phyloP scores from a whole-genome alignment of 1,140 invertebrate species.

The Neodiprion fabricii region DNA sequence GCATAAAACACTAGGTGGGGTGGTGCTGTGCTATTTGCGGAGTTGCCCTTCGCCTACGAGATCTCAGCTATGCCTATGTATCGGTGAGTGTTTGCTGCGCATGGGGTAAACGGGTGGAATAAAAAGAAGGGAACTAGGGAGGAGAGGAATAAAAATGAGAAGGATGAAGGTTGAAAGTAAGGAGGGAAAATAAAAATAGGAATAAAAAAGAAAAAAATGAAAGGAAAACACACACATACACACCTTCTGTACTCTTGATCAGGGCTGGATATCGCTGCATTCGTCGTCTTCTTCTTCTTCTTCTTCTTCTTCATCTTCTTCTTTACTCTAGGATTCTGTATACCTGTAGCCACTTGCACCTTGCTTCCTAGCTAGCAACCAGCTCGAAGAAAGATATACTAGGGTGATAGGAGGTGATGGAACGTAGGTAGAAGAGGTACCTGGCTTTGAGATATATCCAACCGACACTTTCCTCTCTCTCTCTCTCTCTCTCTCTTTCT shows the following conservation, averaged over 20 bases:
- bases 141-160: neutral
- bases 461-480: neutral
- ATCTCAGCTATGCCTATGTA: neutral
- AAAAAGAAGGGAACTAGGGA: constrained; percentile 16
- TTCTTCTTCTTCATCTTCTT: constrained; percentile 7
- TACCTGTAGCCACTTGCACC: neutral
- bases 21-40: neutral
- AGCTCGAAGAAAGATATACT: neutral
- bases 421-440: constrained; percentile 21
- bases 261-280: neutral
- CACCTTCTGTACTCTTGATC: neutral
- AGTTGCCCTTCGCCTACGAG: neutral
- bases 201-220: neutral
- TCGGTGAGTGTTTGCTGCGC: no score
- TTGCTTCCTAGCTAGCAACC: neutral
- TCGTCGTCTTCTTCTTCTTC: neutral
- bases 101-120: neutral
- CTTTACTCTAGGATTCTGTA: neutral
- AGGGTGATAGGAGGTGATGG: neutral
- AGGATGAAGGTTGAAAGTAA: no score
- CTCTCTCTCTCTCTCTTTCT: neutral
- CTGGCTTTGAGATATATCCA: neutral
- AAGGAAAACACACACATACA: neutral
- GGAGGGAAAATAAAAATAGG: neutral
- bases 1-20: neutral